Conservation (phyloP, 1,140 invertebrate genomes). For the Pachyrhynchus sulphureomaculatus region DNA sequence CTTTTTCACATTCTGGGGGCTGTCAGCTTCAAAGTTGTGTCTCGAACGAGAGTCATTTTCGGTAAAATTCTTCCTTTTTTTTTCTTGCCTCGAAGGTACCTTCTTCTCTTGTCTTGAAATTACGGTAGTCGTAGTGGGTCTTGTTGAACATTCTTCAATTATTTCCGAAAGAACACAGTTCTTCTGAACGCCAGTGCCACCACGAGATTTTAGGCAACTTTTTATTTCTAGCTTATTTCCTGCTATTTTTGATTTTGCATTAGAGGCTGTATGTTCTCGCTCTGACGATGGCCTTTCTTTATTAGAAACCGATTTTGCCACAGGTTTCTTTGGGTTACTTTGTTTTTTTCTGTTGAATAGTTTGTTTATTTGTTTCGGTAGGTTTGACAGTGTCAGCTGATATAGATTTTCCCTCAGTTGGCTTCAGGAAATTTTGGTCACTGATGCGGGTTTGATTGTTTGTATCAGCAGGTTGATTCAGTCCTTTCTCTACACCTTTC, state of each 20-base stretch:
- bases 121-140: not conserved
- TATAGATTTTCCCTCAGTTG: too few relatives aligned
- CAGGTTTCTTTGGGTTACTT: not conserved
- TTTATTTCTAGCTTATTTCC: not conserved
- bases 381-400: too few relatives aligned
- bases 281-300: not conserved
- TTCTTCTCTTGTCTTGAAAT: not conserved
- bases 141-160: not conserved
- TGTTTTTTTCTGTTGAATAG: too few relatives aligned
- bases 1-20: conserved; percentile 13
- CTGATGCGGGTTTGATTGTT: not conserved
- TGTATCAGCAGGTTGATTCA: not conserved
- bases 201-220: conserved; percentile 1
- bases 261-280: not conserved
- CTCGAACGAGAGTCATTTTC: conserved; percentile 1
- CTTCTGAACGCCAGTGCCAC: not conserved
- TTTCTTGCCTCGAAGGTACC: too few relatives aligned
- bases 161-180: not conserved
- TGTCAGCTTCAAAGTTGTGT: conserved; percentile 15
- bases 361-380: too few relatives aligned
- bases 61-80: not conserved
- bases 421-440: not conserved
- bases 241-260: not conserved
- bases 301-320: not conserved
- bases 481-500: too few relatives aligned